Conservation (phyloP, 2,797 vertebrate genomes). For the Poecilia wingei region DNA sequence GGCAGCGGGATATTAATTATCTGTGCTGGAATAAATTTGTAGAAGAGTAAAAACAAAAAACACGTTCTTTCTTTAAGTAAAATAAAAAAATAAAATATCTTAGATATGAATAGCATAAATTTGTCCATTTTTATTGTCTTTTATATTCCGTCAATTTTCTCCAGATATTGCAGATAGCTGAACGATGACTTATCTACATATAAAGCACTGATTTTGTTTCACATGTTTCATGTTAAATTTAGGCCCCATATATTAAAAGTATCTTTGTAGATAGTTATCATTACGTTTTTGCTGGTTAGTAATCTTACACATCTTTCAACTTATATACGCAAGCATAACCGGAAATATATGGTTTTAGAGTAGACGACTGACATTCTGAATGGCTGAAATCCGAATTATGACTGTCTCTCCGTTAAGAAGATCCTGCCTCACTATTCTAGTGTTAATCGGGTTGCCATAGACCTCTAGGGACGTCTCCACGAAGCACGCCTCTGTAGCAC, state of each 20-base stretch:
- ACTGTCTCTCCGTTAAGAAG: not conserved
- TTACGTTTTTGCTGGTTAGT: not conserved
- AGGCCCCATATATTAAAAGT: not conserved
- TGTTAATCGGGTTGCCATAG: not conserved
- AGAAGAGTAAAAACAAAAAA: not conserved
- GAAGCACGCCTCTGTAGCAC: slow-evolving; percentile 20
- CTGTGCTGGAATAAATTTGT: not conserved
- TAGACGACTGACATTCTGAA: not conserved
- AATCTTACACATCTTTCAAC: not conserved
- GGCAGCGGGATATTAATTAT: not conserved
- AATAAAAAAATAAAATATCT: not conserved
- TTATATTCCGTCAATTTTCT: not conserved
- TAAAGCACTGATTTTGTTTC: not conserved
- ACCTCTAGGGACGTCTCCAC: not conserved
- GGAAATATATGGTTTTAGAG: not conserved
- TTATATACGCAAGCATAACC: not conserved
- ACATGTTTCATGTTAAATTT: not conserved
- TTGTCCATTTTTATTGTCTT: not conserved
- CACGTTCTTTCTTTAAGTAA: not conserved
- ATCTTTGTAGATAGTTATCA: not conserved
- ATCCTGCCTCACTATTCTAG: not conserved
- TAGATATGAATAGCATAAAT: not conserved
- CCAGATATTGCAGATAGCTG: not conserved
- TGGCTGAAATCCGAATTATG: not conserved
- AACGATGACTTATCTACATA: not conserved